Conservation (phyloP, 2,888 invertebrate genomes). For the Drosophila infuscata region DNA sequence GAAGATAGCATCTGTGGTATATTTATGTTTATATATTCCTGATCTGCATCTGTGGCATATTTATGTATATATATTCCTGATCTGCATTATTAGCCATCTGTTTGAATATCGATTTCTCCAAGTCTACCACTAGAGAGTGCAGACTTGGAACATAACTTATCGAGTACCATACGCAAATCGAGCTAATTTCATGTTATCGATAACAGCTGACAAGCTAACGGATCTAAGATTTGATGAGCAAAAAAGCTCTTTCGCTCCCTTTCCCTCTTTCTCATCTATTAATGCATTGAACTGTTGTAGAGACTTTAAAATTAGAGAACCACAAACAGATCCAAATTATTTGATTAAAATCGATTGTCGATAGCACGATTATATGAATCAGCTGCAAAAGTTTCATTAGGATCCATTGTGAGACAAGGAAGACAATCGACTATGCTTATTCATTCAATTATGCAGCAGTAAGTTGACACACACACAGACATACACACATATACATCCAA, state of each 20-base stretch:
- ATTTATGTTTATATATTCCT: no score
- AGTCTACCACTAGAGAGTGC: not conserved
- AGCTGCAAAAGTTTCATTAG: not conserved
- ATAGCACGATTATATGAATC: not conserved
- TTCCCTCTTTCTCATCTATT: not conserved
- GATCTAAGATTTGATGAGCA: not conserved
- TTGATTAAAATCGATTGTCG: not conserved
- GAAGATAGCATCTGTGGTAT: not conserved
- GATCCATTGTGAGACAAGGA: not conserved
- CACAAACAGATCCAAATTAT: not conserved
- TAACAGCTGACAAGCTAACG: not conserved
- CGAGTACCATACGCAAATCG: not conserved
- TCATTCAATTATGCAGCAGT: not conserved
- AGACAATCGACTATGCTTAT: not conserved
- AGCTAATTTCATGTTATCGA: not conserved
- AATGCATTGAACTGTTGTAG: not conserved
- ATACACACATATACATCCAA: not conserved
- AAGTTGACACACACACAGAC: not conserved
- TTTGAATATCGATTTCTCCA: not conserved
- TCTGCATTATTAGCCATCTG: not conserved
- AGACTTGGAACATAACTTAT: not conserved
- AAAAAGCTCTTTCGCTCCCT: not conserved
- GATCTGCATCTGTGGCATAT: no score
- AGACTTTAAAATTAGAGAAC: not conserved
- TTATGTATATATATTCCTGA: not conserved